These are phyloP conservation scores for Xestia c-nigrum DNA, from an alignment of 2,888 invertebrate species.

Conservation along the genomic window DNA sequence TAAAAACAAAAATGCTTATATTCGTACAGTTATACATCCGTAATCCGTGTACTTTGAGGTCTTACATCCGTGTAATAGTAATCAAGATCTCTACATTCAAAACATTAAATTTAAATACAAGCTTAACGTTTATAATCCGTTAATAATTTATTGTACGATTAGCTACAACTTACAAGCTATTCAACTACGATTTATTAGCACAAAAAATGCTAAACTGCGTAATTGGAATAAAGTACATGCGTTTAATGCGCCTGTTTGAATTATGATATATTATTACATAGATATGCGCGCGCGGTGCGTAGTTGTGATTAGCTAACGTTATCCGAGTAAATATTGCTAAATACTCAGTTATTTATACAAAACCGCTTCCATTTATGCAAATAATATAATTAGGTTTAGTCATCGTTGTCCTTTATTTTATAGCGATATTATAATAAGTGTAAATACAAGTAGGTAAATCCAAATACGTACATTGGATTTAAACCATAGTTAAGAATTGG, in stretches of 20 bases:
- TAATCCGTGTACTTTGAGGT: too few relatives aligned
- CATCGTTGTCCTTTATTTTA: neutral
- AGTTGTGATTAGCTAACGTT: slow-evolving; percentile 36
- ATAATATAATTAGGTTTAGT: slow-evolving; percentile 31
- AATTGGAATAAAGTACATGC: slow-evolving; percentile 23
- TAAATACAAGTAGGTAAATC: neutral
- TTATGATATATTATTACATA: slow-evolving; percentile 35
- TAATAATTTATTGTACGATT: neutral
- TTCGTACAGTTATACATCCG: too few relatives aligned
- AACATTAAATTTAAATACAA: neutral
- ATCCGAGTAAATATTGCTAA: slow-evolving; percentile 29
- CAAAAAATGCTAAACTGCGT: slow-evolving; percentile 27
- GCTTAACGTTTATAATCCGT: neutral
- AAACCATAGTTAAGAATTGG: neutral
- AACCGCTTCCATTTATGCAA: slow-evolving; percentile 7
- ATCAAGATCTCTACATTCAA: neutral
- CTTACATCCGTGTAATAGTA: too few relatives aligned
- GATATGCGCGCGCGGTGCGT: slow-evolving; percentile 30
- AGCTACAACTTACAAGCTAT: neutral
- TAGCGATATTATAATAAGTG: neutral
- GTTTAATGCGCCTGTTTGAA: slow-evolving; percentile 46
- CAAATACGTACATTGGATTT: neutral
- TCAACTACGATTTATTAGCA: slow-evolving; percentile 12
- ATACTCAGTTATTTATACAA: slow-evolving; percentile 17
- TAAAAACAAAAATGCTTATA: neutral